Conservation (phyloP, 2,888 invertebrate genomes). For the Protophormia terraenovae region DNA sequence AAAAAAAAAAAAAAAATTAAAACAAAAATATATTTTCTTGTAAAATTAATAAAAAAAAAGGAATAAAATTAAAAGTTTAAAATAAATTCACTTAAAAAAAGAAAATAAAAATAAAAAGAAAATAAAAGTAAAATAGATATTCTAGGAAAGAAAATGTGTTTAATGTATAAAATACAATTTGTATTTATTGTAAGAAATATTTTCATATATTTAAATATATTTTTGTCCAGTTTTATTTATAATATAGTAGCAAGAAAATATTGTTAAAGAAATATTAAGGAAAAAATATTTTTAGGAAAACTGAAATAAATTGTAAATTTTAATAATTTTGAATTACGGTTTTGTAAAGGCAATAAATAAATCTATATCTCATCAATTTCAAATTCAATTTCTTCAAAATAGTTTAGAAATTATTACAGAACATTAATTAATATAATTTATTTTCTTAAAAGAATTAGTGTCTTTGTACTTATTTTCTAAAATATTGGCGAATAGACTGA, state of each 20-base stretch:
- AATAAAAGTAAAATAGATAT: slow-evolving; percentile 29
- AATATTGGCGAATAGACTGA: too few species aligned
- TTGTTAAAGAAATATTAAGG: slow-evolving; percentile 7
- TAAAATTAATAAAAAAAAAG: slow-evolving; percentile 22
- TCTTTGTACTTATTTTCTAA: too few species aligned
- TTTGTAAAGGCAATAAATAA: too few species aligned
- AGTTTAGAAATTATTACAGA: too few species aligned
- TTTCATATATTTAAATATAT: neutral
- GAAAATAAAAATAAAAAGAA: slow-evolving; percentile 7
- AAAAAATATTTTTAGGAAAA: neutral
- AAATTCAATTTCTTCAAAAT: too few species aligned
- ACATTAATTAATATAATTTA: too few species aligned
- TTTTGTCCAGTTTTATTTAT: slow-evolving; percentile 1
- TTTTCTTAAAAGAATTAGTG: too few species aligned
- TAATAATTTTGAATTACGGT: too few species aligned
- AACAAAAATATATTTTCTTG: slow-evolving; percentile 58
- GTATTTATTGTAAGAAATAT: slow-evolving; percentile 25
- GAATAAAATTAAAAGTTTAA: slow-evolving; percentile 42
- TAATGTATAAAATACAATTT: slow-evolving; percentile 36
- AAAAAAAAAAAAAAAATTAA: slow-evolving; percentile 40
- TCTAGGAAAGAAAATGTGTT: slow-evolving; percentile 13
- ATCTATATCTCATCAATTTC: too few species aligned
- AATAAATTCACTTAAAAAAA: slow-evolving; percentile 62
- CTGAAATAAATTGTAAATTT: too few species aligned
- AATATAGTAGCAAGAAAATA: slow-evolving; percentile 19